Conservation (phyloP, 2,888 invertebrate genomes). For the Pandemis heparana region DNA sequence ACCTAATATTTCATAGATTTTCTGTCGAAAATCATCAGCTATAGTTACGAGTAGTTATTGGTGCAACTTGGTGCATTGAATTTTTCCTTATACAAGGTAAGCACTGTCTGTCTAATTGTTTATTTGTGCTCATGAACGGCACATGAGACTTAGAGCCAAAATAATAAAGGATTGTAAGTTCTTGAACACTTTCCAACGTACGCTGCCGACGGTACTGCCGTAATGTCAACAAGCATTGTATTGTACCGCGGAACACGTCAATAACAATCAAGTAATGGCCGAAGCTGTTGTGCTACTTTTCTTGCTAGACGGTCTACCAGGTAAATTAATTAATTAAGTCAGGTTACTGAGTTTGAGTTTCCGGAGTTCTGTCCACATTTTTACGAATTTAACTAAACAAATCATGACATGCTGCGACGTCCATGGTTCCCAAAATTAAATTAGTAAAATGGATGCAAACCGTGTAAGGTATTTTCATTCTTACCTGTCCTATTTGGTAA, state of each 20-base stretch:
- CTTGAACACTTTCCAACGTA: not conserved
- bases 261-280: conserved; percentile 48
- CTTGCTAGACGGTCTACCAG: conserved; percentile 57
- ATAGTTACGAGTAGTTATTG: too few relatives aligned
- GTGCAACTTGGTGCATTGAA: too few relatives aligned
- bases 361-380: not conserved
- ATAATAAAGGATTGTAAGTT: not conserved
- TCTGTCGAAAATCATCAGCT: too few relatives aligned
- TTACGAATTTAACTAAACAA: too few relatives aligned
- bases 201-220: conserved; percentile 14
- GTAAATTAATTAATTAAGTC: conserved; percentile 46
- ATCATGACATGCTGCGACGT: too few relatives aligned
- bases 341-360: not conserved
- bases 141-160: not conserved
- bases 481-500: too few relatives aligned
- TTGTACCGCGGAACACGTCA: conserved; percentile 3
- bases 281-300: conserved; percentile 57
- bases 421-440: too few relatives aligned
- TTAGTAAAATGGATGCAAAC: too few relatives aligned
- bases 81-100: too few relatives aligned
- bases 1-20: too few relatives aligned
- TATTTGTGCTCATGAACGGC: not conserved
- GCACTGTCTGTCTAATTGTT: too few relatives aligned
- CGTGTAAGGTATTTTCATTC: too few relatives aligned
- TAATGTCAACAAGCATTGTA: conserved; percentile 40